phyloP scores from a whole-genome alignment of 2,113 vertebrate species.

The Macrotis lagotis region DNA sequence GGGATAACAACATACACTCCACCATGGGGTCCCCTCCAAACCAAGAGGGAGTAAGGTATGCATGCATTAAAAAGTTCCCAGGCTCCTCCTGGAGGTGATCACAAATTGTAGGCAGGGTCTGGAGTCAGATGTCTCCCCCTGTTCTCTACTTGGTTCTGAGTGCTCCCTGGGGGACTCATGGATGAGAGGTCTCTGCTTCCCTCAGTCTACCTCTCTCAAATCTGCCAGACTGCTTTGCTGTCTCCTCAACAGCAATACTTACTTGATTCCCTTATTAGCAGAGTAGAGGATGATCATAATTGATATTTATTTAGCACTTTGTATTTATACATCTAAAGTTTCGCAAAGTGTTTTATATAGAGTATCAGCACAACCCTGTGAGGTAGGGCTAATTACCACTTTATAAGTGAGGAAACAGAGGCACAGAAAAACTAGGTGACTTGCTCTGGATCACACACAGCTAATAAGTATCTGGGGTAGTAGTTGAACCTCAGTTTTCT shows the following conservation, averaged over 20 bases:
- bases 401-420: not conserved
- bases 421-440: not conserved
- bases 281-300: not conserved
- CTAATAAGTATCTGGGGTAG: not conserved
- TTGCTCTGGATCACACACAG: not conserved
- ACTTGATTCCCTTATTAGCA: not conserved
- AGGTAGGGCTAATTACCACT: not conserved
- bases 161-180: not conserved
- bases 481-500: not conserved
- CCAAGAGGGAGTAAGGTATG: not conserved
- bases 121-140: not conserved
- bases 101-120: not conserved
- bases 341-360: not conserved
- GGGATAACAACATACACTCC: not conserved
- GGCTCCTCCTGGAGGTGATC: not conserved
- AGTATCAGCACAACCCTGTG: not conserved
- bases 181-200: not conserved
- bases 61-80: not conserved
- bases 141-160: too few relatives aligned
- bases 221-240: not conserved
- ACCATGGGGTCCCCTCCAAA: not conserved
- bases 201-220: not conserved
- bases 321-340: not conserved
- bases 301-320: not conserved
- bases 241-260: not conserved